Conservation (phyloP, 2,113 vertebrate species). For the Copsychus sechellarum region DNA sequence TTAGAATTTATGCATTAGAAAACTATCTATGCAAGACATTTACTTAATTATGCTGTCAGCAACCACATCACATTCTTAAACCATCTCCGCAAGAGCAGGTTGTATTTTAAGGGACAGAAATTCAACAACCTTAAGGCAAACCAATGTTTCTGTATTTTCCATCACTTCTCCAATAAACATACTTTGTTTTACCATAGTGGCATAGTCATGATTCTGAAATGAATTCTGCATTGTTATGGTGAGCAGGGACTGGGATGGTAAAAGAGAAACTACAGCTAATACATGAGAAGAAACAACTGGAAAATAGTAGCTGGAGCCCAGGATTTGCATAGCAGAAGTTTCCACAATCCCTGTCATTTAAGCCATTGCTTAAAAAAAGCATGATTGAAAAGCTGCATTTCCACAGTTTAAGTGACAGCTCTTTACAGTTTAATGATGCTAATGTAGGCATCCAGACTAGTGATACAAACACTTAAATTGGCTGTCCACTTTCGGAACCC, state of each 20-base stretch:
- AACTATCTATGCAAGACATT: background rate
- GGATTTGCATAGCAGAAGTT: conserved; percentile 37
- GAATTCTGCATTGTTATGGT: background rate
- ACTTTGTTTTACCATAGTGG: background rate
- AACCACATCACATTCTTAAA: background rate
- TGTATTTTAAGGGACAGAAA: background rate
- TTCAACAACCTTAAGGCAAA: background rate
- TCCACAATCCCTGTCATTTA: conserved; percentile 20
- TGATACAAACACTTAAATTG: background rate
- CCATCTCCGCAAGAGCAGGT: background rate
- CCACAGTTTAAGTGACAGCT: background rate
- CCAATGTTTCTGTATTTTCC: background rate
- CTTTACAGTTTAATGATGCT: background rate
- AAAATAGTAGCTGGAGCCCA: conserved; percentile 19
- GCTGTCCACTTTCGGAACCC: background rate
- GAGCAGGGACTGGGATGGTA: background rate
- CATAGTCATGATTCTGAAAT: background rate
- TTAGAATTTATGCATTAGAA: background rate
- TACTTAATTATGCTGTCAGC: background rate
- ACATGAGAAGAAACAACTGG: conserved; percentile 13
- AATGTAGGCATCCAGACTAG: background rate
- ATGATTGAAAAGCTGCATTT: background rate
- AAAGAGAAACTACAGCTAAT: conserved; percentile 24
- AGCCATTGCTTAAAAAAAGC: conserved; percentile 11
- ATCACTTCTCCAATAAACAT: background rate